Conservation (phyloP, 2,113 vertebrate genomes). For the Limnothrissa miodon region DNA sequence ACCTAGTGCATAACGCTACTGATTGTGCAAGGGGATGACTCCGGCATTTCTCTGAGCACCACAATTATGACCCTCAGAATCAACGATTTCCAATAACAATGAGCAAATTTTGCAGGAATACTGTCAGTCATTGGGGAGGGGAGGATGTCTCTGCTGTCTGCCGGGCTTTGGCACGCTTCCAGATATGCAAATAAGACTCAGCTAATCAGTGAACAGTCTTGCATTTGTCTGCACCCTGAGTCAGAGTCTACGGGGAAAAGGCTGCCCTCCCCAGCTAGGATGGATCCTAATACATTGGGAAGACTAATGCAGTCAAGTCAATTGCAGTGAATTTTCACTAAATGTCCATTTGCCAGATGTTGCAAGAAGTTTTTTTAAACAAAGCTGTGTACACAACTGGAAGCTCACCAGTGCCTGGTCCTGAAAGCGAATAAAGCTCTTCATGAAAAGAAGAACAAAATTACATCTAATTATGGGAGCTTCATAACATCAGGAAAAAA, state of each 20-base stretch:
- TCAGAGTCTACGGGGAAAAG: neutral
- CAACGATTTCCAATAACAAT: constrained; percentile 7
- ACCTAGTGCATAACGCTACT: neutral
- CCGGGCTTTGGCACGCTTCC: constrained; percentile 34
- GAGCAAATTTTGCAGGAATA: constrained; percentile 26
- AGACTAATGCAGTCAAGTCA: too few relatives aligned
- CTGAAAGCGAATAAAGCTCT: neutral
- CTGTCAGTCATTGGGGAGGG: constrained; percentile 37
- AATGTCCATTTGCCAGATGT: neutral
- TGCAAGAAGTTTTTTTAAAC: neutral
- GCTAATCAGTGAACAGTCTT: constrained; percentile 33
- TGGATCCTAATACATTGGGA: neutral
- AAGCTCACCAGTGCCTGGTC: neutral
- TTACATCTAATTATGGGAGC: neutral
- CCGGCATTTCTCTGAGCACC: neutral
- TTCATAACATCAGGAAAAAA: neutral
- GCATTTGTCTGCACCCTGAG: constrained; percentile 10
- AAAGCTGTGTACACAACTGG: neutral
- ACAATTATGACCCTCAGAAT: neutral
- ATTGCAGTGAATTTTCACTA: neutral
- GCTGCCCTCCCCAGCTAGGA: neutral
- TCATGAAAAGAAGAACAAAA: neutral
- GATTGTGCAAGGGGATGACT: neutral
- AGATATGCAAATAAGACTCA: constrained; percentile 40
- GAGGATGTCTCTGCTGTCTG: constrained; percentile 31